Base-by-base conservation (phyloP, 2,888 invertebrate genomes). In the Ophioninae sp. region DNA sequence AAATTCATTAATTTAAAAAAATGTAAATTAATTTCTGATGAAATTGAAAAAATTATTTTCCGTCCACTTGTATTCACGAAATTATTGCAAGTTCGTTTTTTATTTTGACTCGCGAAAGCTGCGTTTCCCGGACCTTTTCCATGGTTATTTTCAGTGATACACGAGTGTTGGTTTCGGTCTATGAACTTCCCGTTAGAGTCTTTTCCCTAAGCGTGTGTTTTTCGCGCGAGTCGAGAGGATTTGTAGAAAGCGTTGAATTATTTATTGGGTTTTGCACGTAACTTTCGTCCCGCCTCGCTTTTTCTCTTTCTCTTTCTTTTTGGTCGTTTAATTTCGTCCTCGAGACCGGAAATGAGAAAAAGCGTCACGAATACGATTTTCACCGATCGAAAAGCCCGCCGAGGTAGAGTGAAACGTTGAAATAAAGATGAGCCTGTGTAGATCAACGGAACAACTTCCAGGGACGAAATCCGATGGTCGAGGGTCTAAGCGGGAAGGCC, bases 331-430 rank as follows among this genome's bases (percentile, higher is more conserved):
- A 68, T 59, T 74, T 70, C 79, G 70, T 21, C 37, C 39, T 21
- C 56, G 7, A 64, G 67, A 41, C 82, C 70, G 79, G 82, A 82
- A 82, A 82, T 67, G 64, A 62, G 62, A 68, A 44, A 69, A 56
- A 59, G 23, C 7, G 7, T 39, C 13, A 10, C 57, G 23, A 2
- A 57, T 50, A 44, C 20, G 30, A n/a, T 8, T 17, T 56, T 56
- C n/a, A 37, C 8, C 72, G 20, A 41, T 57, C 39, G 17, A 72
- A 21, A 72, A n/a, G 39, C 30, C 57, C 37, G 41, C 20, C 72
- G 59, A 20, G 57, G 17, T 37, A 7, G 37, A 2, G n/a, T 10
- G 10, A 21, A 67, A 17, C 50, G 50, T 50, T 44, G 67, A 44
- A 67, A 67, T 21, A 44, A 21, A 67, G n/a, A 37, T 39, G 39